Percentiles rank a stretch among this genome's conserved stretches.
These are phyloP conservation scores for Craniophora ligustri DNA, from an alignment of 2,888 invertebrate species.

Conservation along the genomic window DNA sequence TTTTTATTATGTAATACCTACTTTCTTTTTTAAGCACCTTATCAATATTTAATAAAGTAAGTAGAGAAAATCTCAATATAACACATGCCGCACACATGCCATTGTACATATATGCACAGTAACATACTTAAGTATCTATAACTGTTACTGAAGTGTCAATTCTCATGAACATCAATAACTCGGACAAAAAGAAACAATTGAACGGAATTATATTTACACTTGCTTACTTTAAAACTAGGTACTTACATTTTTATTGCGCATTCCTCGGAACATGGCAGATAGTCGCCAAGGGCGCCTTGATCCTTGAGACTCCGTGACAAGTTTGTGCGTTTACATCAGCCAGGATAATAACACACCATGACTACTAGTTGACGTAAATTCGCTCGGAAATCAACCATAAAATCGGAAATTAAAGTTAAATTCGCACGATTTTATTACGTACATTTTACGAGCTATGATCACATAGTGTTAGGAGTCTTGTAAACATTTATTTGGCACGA, in stretches of 20 bases:
- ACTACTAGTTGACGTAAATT: slow-evolving; percentile 63
- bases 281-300: slow-evolving; percentile 52
- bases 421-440: slow-evolving; percentile 52
- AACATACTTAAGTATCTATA: neutral
- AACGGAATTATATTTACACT: slow-evolving; percentile 4
- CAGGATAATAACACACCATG: slow-evolving; percentile 44
- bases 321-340: slow-evolving; percentile 52
- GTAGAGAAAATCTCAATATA: too few species aligned
- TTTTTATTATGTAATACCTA: neutral
- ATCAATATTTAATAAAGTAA: too few species aligned
- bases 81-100: too few species aligned
- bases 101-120: neutral
- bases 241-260: slow-evolving; percentile 16
- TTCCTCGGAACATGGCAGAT: slow-evolving; percentile 35
- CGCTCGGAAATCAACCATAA: slow-evolving; percentile 71
- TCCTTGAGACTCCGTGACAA: slow-evolving; percentile 45
- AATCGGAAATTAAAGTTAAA: slow-evolving; percentile 61
- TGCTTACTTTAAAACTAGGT: neutral
- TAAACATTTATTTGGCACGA: slow-evolving; percentile 39
- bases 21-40: too few species aligned
- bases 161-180: neutral
- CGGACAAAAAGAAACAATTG: slow-evolving; percentile 4
- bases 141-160: neutral
- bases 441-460: slow-evolving; percentile 50
- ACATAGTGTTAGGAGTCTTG: slow-evolving; percentile 25